Base-by-base conservation (phyloP, 2,113 vertebrate genomes). In the Pollimyrus isidori region DNA sequence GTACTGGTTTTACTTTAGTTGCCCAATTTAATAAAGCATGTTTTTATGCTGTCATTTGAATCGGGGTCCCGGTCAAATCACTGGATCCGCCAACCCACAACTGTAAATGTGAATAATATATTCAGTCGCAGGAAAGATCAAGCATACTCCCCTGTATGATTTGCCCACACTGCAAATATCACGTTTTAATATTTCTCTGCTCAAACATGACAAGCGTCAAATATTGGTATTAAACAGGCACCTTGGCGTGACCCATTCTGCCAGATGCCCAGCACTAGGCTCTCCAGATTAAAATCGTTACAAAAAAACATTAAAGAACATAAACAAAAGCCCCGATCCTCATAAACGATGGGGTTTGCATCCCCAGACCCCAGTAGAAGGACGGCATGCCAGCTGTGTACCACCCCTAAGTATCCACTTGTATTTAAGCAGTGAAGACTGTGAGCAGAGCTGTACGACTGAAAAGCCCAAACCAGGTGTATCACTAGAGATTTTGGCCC, bases 201-300 rank as follows among this genome's bases (percentile, higher is more conserved):
- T 53, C 30, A 53, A 80, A 35, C 85, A 53, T 56, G 26, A 87
- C 85, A 87, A 87, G 49, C 2, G 15, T 87, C 48, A 87, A 53
- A 87, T 87, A 53, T 39, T 39, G 85, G 30, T 87, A 87, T 87
- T 87, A 86, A 86, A 87, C 11, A 26, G 48, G 50, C 26, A 56
- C 85, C 49, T 87, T 87, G 49, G 85, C 7, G 0, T 39, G 50
- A 87, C 85, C 85, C 7, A 7, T 30, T 9, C 49, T 19, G 30
- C 26, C 50, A 53, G 39, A 56, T 87, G 85, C 11, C 30, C 13
- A 39, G 45, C 13, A 7, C n/a, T 26, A 30, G 49, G 85, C 50
- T 53, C n/a, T 87, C 49, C n/a, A 56, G 48, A 87, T 87, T 87
- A 87, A 87, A 87, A 87, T 53, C n/a, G 23, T 85, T 85, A 15